Percentiles rank a stretch among this genome's conserved stretches.
These are phyloP conservation scores for Okapia johnstoni DNA, from an alignment of 2,113 vertebrate genomes.

Conservation along the genomic window DNA sequence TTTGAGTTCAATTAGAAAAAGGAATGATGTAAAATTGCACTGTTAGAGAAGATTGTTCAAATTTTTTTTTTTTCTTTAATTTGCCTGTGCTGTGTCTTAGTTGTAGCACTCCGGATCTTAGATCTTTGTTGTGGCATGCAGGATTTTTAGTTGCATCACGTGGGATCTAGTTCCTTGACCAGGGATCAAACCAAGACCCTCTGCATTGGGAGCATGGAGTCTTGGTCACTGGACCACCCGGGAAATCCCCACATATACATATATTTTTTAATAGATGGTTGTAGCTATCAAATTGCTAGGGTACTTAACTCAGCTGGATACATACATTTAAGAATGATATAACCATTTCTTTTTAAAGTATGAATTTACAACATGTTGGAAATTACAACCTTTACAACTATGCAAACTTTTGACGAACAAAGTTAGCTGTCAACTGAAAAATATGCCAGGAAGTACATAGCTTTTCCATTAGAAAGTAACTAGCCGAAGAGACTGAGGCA, in stretches of 20 bases:
- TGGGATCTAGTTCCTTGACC: not conserved
- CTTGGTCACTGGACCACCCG: not conserved
- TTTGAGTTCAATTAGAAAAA: not conserved
- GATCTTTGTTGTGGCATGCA: not conserved
- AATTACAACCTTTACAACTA: not conserved
- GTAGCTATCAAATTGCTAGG: constrained; percentile 5
- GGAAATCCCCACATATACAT: not conserved
- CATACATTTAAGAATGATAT: not conserved
- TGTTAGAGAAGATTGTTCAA: not conserved
- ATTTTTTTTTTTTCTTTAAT: not conserved
- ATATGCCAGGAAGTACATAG: not conserved
- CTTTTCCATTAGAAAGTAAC: not conserved
- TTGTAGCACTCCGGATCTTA: not conserved
- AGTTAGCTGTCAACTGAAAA: not conserved
- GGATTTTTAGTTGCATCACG: not conserved
- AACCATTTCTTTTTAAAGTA: not conserved
- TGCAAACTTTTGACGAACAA: constrained; percentile 17
- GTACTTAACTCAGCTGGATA: constrained; percentile 1
- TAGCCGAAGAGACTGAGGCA: not conserved
- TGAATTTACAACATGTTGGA: not conserved
- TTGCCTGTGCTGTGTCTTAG: not conserved
- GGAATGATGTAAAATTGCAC: not conserved
- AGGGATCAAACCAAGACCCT: not conserved
- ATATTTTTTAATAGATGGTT: constrained; percentile 34
- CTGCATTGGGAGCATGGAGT: not conserved